Evolutionary conservation across 2,113 vertebrate species (phyloP).

Genomic region (Myocastor coypus): DNA sequence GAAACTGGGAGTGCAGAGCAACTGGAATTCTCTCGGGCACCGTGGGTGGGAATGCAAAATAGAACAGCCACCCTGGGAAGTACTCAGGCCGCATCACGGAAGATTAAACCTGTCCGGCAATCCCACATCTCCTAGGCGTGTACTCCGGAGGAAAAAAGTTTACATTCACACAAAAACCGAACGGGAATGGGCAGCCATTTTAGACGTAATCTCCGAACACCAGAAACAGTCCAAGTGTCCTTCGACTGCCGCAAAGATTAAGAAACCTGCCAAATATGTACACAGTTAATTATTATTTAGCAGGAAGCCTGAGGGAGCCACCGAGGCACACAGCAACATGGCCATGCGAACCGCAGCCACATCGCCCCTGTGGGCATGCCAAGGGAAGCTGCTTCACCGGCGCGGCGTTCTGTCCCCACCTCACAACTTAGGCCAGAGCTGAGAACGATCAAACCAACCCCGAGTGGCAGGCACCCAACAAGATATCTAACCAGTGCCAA

Average conservation of each 20-base stretch:
- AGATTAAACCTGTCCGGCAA: constrained; percentile 8
- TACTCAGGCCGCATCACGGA: constrained; percentile 9
- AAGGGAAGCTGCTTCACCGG: not conserved
- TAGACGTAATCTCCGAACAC: constrained; percentile 12
- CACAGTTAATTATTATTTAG: not conserved
- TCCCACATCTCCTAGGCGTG: constrained; percentile 34
- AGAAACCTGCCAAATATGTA: not conserved
- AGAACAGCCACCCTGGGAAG: not conserved
- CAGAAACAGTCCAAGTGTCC: not conserved
- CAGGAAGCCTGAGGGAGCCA: not conserved
- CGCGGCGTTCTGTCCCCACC: not conserved
- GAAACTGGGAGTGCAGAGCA: not conserved
- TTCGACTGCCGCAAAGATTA: not conserved
- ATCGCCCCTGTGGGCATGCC: not conserved
- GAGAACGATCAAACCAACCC: not conserved
- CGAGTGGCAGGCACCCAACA: not conserved
- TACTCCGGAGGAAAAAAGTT: not conserved
- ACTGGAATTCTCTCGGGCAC: not conserved
- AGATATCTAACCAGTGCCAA: not conserved
- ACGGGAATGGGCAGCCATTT: not conserved
- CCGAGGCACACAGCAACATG: too few relatives aligned
- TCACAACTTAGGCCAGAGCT: not conserved
- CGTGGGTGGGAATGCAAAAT: not conserved
- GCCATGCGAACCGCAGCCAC: not conserved
- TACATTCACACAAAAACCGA: not conserved